phyloP scores from a whole-genome alignment of 2,113 vertebrate species.

The Sorex araneus region DNA sequence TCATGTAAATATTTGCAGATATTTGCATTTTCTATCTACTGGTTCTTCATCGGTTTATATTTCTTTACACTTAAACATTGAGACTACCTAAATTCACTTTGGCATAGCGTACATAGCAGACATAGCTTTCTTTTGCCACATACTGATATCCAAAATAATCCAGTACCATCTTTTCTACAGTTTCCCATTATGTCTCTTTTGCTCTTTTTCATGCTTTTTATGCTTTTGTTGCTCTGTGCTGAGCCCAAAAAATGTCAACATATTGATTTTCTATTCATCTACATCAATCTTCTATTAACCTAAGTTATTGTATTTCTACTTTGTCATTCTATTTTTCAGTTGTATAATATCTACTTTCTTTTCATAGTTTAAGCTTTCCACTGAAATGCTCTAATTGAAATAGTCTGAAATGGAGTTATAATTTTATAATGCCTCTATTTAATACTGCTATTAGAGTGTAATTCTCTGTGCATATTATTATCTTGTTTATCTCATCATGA shows the following conservation, averaged over 20 bases:
- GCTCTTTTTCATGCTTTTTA: not conserved
- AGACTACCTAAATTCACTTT: not conserved
- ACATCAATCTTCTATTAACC: not conserved
- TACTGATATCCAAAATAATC: not conserved
- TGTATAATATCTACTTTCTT: not conserved
- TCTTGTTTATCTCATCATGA: not conserved
- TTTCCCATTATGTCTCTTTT: not conserved
- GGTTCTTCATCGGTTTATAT: not conserved
- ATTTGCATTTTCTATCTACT: not conserved
- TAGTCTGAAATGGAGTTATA: not conserved
- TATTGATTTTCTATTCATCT: not conserved
- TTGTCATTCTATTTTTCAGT: not conserved
- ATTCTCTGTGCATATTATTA: not conserved
- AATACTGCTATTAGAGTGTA: not conserved
- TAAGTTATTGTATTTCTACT: not conserved
- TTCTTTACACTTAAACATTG: constrained; percentile 17
- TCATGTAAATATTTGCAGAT: constrained; percentile 8
- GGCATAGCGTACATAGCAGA: not conserved
- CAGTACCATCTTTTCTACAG: not conserved
- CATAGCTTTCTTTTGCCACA: not conserved
- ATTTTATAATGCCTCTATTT: not conserved
- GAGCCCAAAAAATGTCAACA: not conserved
- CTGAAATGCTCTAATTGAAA: not conserved
- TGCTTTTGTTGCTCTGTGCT: not conserved
- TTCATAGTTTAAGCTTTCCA: not conserved